phyloP scores from a whole-genome alignment of 2,797 vertebrate genomes.

The Tenualosa thibaudeaui region DNA sequence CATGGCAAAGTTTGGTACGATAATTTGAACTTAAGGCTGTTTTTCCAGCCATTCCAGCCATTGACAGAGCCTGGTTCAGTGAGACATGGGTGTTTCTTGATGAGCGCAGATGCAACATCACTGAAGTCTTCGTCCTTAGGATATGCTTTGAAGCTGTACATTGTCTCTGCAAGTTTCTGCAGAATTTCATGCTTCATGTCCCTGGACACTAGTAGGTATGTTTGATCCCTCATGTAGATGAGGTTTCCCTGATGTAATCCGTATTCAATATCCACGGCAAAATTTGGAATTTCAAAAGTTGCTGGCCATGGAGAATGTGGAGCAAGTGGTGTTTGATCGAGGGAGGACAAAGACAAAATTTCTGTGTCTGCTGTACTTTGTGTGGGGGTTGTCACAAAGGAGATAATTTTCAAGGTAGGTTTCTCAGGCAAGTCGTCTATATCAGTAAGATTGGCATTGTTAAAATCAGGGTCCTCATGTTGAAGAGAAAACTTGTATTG shows the following conservation, averaged over 20 bases:
- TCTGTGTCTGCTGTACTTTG: background rate
- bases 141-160: conserved; percentile 31
- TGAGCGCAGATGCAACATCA: background rate
- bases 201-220: conserved; percentile 23
- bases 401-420: conserved; percentile 35
- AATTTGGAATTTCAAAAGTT: background rate
- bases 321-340: no score
- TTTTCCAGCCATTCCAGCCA: conserved; percentile 11
- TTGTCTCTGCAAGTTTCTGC: conserved; percentile 34
- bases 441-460: conserved; percentile 32
- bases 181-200: conserved; percentile 40
- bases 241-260: conserved; percentile 28
- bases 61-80: conserved; percentile 23
- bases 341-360: no score
- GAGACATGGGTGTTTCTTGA: conserved; percentile 24
- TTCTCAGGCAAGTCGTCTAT: conserved; percentile 20
- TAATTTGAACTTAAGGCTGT: no score
- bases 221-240: conserved; percentile 31
- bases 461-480: conserved; percentile 32
- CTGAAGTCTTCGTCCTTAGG: conserved; percentile 15
- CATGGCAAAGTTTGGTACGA: no score
- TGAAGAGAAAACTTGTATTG: background rate
- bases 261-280: conserved; percentile 39
- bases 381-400: conserved; percentile 20
- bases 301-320: no score